Evolutionary conservation across 1,140 invertebrate genomes (phyloP), one percentile per base, ranked within the genome.

Genomic region (Drosophila cardini): DNA sequence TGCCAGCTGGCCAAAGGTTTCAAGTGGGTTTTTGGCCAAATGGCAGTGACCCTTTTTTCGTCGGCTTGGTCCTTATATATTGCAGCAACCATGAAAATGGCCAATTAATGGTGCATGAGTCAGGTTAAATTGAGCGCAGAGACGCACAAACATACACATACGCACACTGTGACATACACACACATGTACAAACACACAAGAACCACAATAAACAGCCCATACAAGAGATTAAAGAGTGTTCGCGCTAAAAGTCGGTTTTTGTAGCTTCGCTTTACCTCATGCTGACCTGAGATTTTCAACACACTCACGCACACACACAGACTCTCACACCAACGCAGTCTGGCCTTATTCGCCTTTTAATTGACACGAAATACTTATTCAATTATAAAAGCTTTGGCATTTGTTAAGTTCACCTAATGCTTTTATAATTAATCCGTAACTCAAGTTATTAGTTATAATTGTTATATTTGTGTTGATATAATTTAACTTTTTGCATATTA

Each of bases 71-170:
- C 45, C 45, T 48, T 55, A 55, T 78, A 71, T 87, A 77, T 80
- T 89, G 76, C 84, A 89, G 62, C 77, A 74, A 72, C 63, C 85
- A 89, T 78, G 84, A 87, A 87, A 87, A 89, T 78, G 77, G 70
- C 53, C 74, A 87, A 89, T 89, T 89, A 87, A 87, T 87, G 84
- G 84, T 77, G 73, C 84, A 80, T 89, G 80, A 87, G 80, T 84
- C 79, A 78, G 76, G 80, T 53, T 83, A 89, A 89, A 89, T 89
- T 89, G 84, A 89, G 84, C 82, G 78, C 72, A 57, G 61, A 65
- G 34, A 68, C 45, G 16, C 52, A 38, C 84, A 87, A 69, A 71
- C 72, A 73, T n/a, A n/a, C n/a, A n/a, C n/a, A n/a, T n/a, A n/a
- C n/a, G n/a, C n/a, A n/a, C n/a, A n/a, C n/a, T n/a, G n/a, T n/a